phyloP scores from a whole-genome alignment of 2,113 vertebrate species.

The Salminus brasiliensis region DNA sequence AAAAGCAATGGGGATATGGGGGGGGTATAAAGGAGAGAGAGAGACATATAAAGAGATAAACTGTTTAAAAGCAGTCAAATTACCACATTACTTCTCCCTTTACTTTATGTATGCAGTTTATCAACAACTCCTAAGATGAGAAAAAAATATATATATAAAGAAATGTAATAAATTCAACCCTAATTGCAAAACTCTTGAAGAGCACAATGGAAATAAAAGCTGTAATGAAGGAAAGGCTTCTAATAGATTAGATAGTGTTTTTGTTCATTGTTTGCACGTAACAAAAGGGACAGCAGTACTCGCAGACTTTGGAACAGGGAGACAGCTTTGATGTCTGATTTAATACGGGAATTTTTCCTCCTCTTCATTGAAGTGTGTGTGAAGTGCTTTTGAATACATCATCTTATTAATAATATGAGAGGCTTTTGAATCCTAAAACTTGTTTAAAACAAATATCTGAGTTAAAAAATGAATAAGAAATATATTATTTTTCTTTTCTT shows the following conservation, averaged over 20 bases:
- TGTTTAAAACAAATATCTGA: neutral
- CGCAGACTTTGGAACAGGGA: neutral
- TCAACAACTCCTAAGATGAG: neutral
- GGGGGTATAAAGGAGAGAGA: neutral
- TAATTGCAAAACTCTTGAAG: neutral
- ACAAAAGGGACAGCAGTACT: constrained; percentile 33
- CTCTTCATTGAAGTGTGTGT: constrained; percentile 36
- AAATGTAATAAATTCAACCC: neutral
- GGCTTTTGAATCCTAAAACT: neutral
- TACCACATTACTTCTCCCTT: no score
- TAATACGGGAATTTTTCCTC: constrained; percentile 30
- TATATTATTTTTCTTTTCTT: neutral
- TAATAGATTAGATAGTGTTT: constrained; percentile 8
- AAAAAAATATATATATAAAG: neutral
- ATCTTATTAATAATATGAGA: neutral
- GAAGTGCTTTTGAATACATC: neutral
- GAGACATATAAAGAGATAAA: neutral
- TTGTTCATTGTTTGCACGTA: constrained; percentile 5
- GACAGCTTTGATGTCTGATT: constrained; percentile 50
- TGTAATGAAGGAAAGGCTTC: neutral
- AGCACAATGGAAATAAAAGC: neutral
- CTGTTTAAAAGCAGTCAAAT: no score
- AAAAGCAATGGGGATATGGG: neutral
- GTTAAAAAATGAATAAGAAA: no score
- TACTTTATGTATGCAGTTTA: no score